Evolutionary conservation across 2,113 vertebrate genomes (phyloP).

Genomic region (Hippocampus zosterae): DNA sequence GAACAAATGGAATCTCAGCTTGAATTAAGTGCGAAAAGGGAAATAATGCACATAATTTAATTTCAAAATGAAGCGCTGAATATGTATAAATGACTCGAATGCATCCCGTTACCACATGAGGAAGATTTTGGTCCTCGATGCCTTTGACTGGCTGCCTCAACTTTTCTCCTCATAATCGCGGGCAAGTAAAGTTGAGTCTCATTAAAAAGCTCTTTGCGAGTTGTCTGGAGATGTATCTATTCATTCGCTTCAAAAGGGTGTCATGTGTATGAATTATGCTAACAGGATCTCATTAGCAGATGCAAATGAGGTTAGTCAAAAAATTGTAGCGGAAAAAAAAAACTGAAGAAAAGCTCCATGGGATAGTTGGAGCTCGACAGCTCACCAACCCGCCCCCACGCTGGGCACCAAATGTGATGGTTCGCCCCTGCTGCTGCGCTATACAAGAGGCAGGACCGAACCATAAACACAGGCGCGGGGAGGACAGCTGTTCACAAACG

Average conservation of each 20-base stretch:
- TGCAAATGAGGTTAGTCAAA: constrained; percentile 81
- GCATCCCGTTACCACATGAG: constrained; percentile 33
- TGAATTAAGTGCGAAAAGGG: constrained; percentile 46
- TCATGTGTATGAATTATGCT: constrained; percentile 84
- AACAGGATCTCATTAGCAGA: constrained; percentile 84
- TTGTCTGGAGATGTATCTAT: constrained; percentile 83
- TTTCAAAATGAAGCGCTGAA: constrained; percentile 7
- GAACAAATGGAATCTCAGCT: constrained; percentile 32
- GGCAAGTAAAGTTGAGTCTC: constrained; percentile 63
- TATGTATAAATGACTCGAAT: constrained; percentile 18
- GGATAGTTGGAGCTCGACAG: constrained; percentile 78
- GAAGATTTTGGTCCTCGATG: constrained; percentile 36
- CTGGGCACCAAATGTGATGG: constrained; percentile 83
- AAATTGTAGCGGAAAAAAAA: constrained; percentile 68
- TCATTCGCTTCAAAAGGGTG: constrained; percentile 82
- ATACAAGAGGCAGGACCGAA: constrained; percentile 73
- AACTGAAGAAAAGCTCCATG: constrained; percentile 80
- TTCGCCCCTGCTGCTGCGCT: constrained; percentile 79
- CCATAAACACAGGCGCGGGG: constrained; percentile 69
- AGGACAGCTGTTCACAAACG: constrained; percentile 53
- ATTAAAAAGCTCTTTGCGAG: constrained; percentile 73
- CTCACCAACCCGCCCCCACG: constrained; percentile 77
- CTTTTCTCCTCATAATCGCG: constrained; percentile 40
- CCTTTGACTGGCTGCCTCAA: constrained; percentile 40
- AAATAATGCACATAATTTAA: constrained; percentile 20